Evolutionary conservation across 2,888 invertebrate genomes (phyloP), one percentile per base, ranked within the genome.

Genomic region (Drosophila suboccidentalis): DNA sequence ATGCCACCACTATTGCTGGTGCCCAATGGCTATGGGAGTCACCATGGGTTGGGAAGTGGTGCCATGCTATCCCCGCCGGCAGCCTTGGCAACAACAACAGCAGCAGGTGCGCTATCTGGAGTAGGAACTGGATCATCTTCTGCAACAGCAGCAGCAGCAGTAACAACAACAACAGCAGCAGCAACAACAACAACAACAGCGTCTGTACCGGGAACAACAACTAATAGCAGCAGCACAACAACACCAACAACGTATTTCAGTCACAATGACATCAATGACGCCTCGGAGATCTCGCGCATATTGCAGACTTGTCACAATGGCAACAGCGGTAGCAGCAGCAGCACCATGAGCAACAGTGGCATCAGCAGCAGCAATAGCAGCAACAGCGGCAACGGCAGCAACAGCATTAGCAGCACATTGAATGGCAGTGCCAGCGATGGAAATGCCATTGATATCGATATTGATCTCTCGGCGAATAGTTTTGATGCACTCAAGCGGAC

Each of bases 301-400:
- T 79, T 93, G 66, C 93, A 93, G 71, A 92, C 93, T 60, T 93
- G 93, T 70, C 93, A 93, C 79, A 93, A 92, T 41, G 92, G 92
- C 41, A 92, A 91, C 68, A 92, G 91, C 44, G 26, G 62, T 36
- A 58, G 19, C 19, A 15, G 15, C 19, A 10, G 15, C 11, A 66
- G 26, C 32, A 51, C 36, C 46, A 72, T 4, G 15, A 59, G 13
- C 41, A 54, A 10, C 43, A 44, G 43, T 51, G 39, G 19, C 46
- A 57, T 19, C 36, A 36, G 13, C 15, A 38, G 5, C 38, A 15
- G 50, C 38, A 64, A 13, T 26, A 57, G 2, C 50, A 59, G 5
- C 38, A 15, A 10, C n/a, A 61, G 29, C 32, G 46, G n/a, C 44
- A 60, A 0, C 49, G 49, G 2, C 60, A 61, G 0, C 36, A 55